A percentile compares a stretch with the other conserved stretches of the same genome.
Conservation (phyloP, 2,888 invertebrate genomes). For the Invenusta paracnida region DNA sequence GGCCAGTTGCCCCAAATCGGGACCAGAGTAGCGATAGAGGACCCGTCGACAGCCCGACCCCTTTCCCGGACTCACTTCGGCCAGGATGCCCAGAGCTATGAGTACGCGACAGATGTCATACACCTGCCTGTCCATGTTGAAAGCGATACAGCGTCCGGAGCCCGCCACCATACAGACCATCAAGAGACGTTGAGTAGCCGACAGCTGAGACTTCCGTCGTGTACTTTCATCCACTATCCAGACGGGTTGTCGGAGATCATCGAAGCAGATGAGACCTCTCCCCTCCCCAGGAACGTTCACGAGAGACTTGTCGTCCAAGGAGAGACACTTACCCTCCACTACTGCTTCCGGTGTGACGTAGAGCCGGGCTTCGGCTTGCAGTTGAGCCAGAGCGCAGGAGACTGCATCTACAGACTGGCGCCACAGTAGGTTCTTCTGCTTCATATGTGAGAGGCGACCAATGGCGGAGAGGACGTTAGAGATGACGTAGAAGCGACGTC, state of each 20-base stretch:
- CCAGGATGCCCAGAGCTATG: neutral
- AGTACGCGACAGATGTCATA: neutral
- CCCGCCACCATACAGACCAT: neutral
- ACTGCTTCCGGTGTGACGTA: neutral
- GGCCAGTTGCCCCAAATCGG: neutral
- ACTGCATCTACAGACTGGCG: neutral
- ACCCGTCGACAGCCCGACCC: neutral
- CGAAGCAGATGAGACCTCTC: neutral
- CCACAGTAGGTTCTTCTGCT: constrained; percentile 2
- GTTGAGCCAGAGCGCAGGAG: neutral
- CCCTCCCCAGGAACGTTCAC: neutral
- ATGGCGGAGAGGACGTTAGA: constrained; percentile 4
- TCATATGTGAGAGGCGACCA: neutral
- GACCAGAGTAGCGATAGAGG: neutral
- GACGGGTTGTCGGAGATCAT: neutral
- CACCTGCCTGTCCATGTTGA: neutral
- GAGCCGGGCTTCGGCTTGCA: neutral
- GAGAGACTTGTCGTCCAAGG: neutral
- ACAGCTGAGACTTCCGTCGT: neutral
- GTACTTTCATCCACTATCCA: neutral
- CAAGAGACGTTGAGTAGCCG: neutral
- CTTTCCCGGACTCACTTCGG: neutral
- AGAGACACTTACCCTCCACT: neutral
- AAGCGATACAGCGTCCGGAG: neutral
- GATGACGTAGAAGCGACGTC: constrained; percentile 1